Percentiles rank a stretch among this genome's conserved stretches.
Conservation (phyloP, 2,797 vertebrate genomes). For the Sebastolobus alascanus region DNA sequence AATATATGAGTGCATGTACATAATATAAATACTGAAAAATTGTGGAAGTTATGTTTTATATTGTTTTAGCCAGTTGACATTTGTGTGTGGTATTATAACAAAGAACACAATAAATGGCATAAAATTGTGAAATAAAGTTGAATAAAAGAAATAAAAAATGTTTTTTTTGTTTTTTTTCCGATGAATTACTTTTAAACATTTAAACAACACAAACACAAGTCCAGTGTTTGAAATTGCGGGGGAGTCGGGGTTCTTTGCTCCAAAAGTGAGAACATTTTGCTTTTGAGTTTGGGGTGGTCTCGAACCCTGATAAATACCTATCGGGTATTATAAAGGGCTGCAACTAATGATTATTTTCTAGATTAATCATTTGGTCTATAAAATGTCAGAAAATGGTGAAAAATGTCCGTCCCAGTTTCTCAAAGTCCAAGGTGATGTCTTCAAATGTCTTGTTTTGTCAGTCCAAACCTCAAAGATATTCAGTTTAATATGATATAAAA, state of each 20-base stretch:
- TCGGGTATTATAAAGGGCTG: too few relatives aligned
- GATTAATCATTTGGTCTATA: too few relatives aligned
- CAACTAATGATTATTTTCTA: too few relatives aligned
- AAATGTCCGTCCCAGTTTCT: too few relatives aligned
- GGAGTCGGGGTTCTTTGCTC: neutral
- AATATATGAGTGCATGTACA: slow-evolving; percentile 78
- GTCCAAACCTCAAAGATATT: too few relatives aligned
- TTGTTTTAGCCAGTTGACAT: slow-evolving; percentile 85
- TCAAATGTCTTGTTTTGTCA: too few relatives aligned
- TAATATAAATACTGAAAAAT: slow-evolving; percentile 84
- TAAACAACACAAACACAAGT: neutral
- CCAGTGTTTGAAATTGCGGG: too few relatives aligned
- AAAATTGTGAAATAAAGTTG: slow-evolving; percentile 81
- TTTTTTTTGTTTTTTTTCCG: neutral
- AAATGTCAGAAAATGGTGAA: too few relatives aligned
- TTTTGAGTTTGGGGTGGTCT: neutral
- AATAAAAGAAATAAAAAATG: slow-evolving; percentile 57
- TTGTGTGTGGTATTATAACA: slow-evolving; percentile 82
- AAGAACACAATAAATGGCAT: slow-evolving; percentile 80
- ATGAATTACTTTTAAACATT: neutral
- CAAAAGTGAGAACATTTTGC: neutral
- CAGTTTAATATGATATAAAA: too few relatives aligned
- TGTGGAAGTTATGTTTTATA: slow-evolving; percentile 86
- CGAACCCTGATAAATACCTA: neutral
- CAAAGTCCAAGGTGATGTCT: too few relatives aligned